Percentiles rank a stretch among this genome's conserved stretches.
phyloP scores from a whole-genome alignment of 2,113 vertebrate species.

The Sardina pilchardus region DNA sequence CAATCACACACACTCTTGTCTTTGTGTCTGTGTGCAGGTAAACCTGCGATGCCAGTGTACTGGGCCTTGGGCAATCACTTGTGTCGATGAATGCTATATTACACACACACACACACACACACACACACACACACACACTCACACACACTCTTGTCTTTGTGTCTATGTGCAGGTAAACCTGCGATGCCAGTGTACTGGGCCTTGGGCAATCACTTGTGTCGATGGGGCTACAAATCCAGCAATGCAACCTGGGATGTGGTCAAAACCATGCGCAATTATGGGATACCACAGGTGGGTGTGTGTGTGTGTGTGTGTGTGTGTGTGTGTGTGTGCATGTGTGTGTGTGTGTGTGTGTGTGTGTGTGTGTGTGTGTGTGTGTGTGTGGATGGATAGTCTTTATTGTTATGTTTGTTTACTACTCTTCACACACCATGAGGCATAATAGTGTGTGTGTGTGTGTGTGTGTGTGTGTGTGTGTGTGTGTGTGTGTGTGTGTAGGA shows the following conservation, averaged over 20 bases:
- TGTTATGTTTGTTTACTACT: background rate
- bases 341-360: background rate
- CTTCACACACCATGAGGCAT: no score
- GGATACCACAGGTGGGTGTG: conserved; percentile 70
- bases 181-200: conserved; percentile 85
- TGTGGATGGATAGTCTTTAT: no score
- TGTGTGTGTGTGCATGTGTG: background rate
- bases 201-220: conserved; percentile 84
- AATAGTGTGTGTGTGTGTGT: background rate
- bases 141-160: background rate
- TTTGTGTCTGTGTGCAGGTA: conserved; percentile 55
- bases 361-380: conserved; percentile 23
- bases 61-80: conserved; percentile 88
- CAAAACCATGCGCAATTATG: conserved; percentile 75
- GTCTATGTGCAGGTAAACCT: conserved; percentile 66
- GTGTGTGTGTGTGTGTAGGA: conserved; percentile 65
- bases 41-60: conserved; percentile 80
- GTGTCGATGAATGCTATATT: no score
- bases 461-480: background rate
- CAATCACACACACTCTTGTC: background rate
- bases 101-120: background rate
- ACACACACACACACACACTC: background rate
- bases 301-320: conserved; percentile 7
- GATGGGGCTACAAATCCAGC: conserved; percentile 83
- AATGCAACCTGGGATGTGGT: conserved; percentile 78